A percentile compares a stretch with the other conserved stretches of the same genome.
These are phyloP conservation scores for Tanytarsus gracilentus DNA, from an alignment of 2,888 invertebrate species.

Conservation along the genomic window DNA sequence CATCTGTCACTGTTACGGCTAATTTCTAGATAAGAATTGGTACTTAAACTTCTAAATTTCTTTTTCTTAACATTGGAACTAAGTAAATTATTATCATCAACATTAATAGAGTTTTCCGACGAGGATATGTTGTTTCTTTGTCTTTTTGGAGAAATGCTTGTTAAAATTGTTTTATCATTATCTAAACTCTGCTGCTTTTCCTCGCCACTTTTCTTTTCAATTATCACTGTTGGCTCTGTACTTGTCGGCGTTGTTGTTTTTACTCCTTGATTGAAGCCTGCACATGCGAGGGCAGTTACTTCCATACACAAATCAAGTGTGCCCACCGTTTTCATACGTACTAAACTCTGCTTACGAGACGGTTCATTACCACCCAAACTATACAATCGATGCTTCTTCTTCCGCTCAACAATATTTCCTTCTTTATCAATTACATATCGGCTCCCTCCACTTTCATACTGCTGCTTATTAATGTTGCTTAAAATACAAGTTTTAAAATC, in stretches of 20 bases:
- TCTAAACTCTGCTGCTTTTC: neutral
- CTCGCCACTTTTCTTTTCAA: neutral
- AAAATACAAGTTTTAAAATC: slow-evolving; percentile 3
- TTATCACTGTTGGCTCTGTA: neutral
- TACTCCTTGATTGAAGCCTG: slow-evolving; percentile 30
- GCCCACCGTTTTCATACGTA: slow-evolving; percentile 33
- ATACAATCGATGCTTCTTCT: slow-evolving; percentile 32
- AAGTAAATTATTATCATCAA: slow-evolving; percentile 20
- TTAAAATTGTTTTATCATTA: neutral
- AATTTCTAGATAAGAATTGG: slow-evolving; percentile 11
- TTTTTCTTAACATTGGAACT: slow-evolving; percentile 16
- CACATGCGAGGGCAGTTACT: slow-evolving; percentile 31
- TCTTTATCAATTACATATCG: slow-evolving; percentile 22
- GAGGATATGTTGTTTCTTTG: slow-evolving; percentile 24
- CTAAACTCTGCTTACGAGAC: slow-evolving; percentile 31
- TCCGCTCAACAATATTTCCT: slow-evolving; percentile 31
- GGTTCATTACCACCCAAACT: slow-evolving; percentile 34
- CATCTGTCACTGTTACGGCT: neutral
- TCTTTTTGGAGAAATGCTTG: slow-evolving; percentile 20
- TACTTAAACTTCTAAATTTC: slow-evolving; percentile 21
- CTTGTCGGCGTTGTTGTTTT: neutral
- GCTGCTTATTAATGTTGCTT: neutral
- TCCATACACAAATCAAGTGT: slow-evolving; percentile 33
- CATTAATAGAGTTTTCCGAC: slow-evolving; percentile 17
- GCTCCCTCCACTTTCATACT: neutral